These are phyloP conservation scores for Euclidia mi DNA, from an alignment of 2,888 invertebrate species.

Conservation along the genomic window DNA sequence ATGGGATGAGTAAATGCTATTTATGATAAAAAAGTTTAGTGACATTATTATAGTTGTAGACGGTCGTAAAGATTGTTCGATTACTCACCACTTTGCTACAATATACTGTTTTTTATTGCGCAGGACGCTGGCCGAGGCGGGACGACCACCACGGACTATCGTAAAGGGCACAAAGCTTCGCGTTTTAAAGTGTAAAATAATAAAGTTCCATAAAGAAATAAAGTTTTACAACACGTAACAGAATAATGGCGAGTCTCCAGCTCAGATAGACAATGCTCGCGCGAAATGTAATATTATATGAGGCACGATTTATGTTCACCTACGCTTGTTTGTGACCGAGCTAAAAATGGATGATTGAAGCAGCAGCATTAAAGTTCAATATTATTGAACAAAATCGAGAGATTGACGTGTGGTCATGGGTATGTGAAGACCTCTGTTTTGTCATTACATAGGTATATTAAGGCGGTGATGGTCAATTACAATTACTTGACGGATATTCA, in stretches of 20 bases:
- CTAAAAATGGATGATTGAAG: conserved; percentile 37
- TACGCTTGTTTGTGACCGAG: conserved; percentile 23
- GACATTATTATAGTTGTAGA: conserved; percentile 68
- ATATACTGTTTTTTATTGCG: conserved; percentile 73
- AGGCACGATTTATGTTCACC: conserved; percentile 56
- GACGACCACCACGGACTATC: conserved; percentile 53
- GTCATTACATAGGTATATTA: too few species aligned
- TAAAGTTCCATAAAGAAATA: conserved; percentile 79
- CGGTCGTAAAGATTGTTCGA: conserved; percentile 75
- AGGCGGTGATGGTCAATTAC: too few species aligned
- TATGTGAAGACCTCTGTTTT: too few species aligned
- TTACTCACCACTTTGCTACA: conserved; percentile 78
- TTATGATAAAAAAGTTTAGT: conserved; percentile 69
- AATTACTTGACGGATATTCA: too few species aligned
- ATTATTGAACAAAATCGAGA: not conserved
- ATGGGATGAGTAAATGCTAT: conserved; percentile 66
- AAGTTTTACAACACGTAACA: conserved; percentile 79
- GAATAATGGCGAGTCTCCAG: conserved; percentile 60
- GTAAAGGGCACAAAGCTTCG: conserved; percentile 71
- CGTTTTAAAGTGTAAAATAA: conserved; percentile 70
- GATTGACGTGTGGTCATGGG: not conserved
- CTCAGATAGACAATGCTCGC: conserved; percentile 45
- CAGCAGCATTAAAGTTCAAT: conserved; percentile 2
- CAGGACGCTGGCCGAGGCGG: conserved; percentile 15
- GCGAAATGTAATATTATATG: conserved; percentile 65